Base-by-base conservation (phyloP, 2,888 invertebrate species). In the Xestia c-nigrum region DNA sequence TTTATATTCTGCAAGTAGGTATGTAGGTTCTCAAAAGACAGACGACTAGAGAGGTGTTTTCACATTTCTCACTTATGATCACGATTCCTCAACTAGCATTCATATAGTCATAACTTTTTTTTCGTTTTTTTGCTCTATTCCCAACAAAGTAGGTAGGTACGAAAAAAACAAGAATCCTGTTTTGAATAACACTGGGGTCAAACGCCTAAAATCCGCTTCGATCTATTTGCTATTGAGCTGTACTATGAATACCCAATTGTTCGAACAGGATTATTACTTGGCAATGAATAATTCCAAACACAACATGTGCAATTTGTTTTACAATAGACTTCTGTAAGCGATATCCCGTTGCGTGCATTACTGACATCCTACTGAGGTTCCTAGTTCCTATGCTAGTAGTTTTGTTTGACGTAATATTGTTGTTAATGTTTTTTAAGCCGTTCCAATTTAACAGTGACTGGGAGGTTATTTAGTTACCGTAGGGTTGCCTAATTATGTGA, bases 181-280 rank as follows among this genome's bases (percentile, higher is more conserved):
- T 78, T 74, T 52, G 19, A 46, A 81, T 50, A 73, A 24, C 19
- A 73, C 16, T 14, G 31, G 19, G 81, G 66, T 55, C 61, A 81
- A 79, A 47, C 55, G 12, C 63, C 63, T 83, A 46, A 81, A 50
- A 19, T 74, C 19, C 63, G 64, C 24, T 16, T 63, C 38, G 79
- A 67, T 57, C 47, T 68, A n/a, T 71, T 81, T 79, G 79, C 47
- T 64, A 84, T 82, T 84, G 59, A 78, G 43, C n/a, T 16, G 5
- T 52, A 21, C 9, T 21, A 65, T 21, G 46, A 83, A 76, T 66
- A 14, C 43, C 14, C n/a, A 14, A 21, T 78, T 66, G 38, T 81
- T 77, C 7, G 52, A 66, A 31, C 38, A 46, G 38, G 19, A 59
- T 63, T 63, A 21, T 66, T 21, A 43, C 21, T 21, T 21, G 5